Evolutionary conservation across 2,113 vertebrate genomes (phyloP).

Genomic region (Anarhynchus alexandrinus): DNA sequence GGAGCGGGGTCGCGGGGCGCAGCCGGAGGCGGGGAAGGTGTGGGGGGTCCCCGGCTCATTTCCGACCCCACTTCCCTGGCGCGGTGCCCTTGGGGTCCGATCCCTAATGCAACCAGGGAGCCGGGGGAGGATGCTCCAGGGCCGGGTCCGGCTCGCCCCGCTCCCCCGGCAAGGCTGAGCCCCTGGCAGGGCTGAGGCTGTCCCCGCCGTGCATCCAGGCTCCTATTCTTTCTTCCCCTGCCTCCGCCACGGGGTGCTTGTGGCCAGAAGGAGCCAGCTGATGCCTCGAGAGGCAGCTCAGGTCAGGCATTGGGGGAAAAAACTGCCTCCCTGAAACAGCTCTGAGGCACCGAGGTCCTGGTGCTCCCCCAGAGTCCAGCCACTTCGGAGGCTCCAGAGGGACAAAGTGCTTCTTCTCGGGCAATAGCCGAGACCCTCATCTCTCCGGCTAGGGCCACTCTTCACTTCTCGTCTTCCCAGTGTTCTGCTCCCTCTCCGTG

Average conservation of each 20-base stretch:
- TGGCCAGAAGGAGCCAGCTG: neutral
- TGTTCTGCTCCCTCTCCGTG: rapidly evolving
- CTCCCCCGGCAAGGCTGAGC: neutral
- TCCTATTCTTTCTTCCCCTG: neutral
- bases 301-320: neutral
- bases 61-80: neutral
- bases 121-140: neutral
- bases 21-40: neutral
- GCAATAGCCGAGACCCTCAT: neutral
- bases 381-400: neutral
- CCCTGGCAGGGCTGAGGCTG: neutral
- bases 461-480: rapidly evolving
- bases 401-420: neutral
- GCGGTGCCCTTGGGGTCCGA: too few species aligned
- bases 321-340: neutral
- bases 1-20: neutral
- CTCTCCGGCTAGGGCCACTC: neutral
- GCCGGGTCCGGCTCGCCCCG: rapidly evolving
- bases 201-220: neutral
- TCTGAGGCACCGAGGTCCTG: neutral
- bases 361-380: neutral
- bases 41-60: neutral
- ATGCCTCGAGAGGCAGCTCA: neutral
- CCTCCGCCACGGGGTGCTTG: neutral
- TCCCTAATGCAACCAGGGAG: neutral